Evolutionary conservation across 2,888 invertebrate genomes (phyloP), one percentile per base, ranked within the genome.

Genomic region (Cerastis rubricosa): DNA sequence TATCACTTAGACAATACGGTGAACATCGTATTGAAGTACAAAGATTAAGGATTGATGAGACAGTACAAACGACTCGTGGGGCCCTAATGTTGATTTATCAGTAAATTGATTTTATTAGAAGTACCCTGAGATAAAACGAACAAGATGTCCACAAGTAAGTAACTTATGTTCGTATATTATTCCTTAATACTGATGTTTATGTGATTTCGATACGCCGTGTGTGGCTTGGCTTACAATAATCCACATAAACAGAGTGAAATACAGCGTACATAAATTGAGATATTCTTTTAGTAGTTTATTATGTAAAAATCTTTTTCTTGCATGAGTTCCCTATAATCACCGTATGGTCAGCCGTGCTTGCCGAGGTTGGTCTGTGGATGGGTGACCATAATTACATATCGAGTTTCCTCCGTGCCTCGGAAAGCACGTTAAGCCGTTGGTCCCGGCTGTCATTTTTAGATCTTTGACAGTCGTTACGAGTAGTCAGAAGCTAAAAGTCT

Each of bases 141-240:
- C 91, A 94, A 93, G 87, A 96, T 96, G 96, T 95, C 96, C 85
- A 92, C 96, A 91, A 96, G 96, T 96, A 84, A 96, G 96, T 96
- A 90, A 80, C 9, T 74, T 57, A 72, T 57, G 14, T 54, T 47
- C 14, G 5, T 69, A 54, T 80, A 43, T 47, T 49, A 43, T 54
- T 29, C 29, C 47, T 22, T 81, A 45, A 74, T 67, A 12, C 43
- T n/a, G 40, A 59, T 69, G 51, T 65, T 73, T 61, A 69, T 80
- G 45, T 45, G 67, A n/a, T 19, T 80, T 68, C 43, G 29, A 43
- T 25, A 35, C 35, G 35, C 35, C 35, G 43, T 63, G 61, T 66
- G 47, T 22, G 71, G 71, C 64, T 68, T 22, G 71, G 71, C 64
- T 68, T 76, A 68, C 14, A 5, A 47, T 49, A 49, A 49, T 76